phyloP scores from a whole-genome alignment of 1,140 invertebrate species.

The Harpegnathos saltator region DNA sequence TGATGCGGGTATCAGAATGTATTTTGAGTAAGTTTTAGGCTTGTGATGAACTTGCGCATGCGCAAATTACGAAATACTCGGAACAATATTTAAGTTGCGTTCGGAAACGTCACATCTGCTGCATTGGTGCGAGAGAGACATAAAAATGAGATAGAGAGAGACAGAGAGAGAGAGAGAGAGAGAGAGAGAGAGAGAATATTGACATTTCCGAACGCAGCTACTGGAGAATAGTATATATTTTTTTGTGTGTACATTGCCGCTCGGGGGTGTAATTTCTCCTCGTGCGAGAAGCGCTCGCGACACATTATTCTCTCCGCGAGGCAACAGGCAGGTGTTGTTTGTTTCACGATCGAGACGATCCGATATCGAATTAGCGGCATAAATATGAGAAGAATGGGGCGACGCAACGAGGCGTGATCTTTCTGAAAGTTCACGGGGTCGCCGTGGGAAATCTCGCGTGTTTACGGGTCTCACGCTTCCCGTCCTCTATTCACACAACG shows the following conservation, averaged over 20 bases:
- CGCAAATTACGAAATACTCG: no score
- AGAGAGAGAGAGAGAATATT: no score
- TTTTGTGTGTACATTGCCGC: neutral
- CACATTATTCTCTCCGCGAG: neutral
- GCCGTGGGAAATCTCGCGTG: neutral
- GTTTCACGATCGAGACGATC: constrained; percentile 2
- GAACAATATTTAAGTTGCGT: no score
- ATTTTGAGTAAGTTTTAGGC: no score
- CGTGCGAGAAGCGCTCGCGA: neutral
- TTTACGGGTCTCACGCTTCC: neutral
- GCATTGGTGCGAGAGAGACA: no score
- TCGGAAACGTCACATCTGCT: no score
- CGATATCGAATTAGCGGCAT: constrained; percentile 11
- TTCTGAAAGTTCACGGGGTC: constrained; percentile 27
- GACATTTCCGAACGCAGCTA: no score
- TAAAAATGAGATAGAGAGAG: no score
- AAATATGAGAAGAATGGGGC: constrained; percentile 2
- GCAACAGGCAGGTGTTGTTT: neutral
- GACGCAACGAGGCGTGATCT: constrained; percentile 21
- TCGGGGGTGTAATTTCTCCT: neutral
- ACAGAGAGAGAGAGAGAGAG: no score
- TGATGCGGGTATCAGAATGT: no score
- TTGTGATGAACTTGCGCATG: no score
- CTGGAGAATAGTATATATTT: no score
- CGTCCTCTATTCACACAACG: constrained; percentile 2